Base-by-base conservation (phyloP, 2,113 vertebrate species). In the Perca fluviatilis region DNA sequence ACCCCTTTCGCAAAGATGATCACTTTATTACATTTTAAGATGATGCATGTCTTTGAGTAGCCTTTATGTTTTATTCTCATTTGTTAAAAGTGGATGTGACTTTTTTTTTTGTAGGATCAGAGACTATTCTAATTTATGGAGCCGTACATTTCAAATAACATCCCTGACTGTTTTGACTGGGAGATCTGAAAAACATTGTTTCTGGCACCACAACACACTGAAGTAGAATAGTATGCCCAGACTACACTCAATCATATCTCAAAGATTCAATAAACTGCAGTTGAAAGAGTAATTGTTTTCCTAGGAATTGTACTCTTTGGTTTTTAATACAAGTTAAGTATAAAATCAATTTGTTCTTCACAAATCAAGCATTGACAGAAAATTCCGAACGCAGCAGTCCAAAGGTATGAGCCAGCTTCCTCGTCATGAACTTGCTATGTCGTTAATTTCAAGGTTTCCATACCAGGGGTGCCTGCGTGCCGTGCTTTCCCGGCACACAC, bases 401-500 rank as follows among this genome's bases (percentile, higher is more conserved):
- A 33, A 69, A 83, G 51, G 6, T 43, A 71, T 30, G 62, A 68
- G 61, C 49, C 25, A 19, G 36, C 77, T 66, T 63, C 36, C 43
- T 54, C 30, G 15, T 81, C 78, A 76, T 80, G 14, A 80, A 76
- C 47, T 46, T 23, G 50, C 74, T 49, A 53, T 74, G 74, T 30
- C 66, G 47, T 85, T 71, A 50, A 75, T 76, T 82, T 84, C 67
- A 86, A 84, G 82, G 82, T 68, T 78, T 86, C 66, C 77, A 80
- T 74, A 62, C 58, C 30, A 58, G 71, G 18, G 8, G 23, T 58
- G 58, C 36, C 13, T 36, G 51, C 36, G 57, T 54, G 84, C 73
- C 47, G 36, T 50, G 53, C n/a, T 83, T 85, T 87, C 60, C 82
- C 72, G 75, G 61, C 56, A 78, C 18, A 19, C 43, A 60, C 5